Evolutionary conservation across 35 echinoderm and acorn worm species (phyloP).

Genomic region (Chiridota heheva): DNA sequence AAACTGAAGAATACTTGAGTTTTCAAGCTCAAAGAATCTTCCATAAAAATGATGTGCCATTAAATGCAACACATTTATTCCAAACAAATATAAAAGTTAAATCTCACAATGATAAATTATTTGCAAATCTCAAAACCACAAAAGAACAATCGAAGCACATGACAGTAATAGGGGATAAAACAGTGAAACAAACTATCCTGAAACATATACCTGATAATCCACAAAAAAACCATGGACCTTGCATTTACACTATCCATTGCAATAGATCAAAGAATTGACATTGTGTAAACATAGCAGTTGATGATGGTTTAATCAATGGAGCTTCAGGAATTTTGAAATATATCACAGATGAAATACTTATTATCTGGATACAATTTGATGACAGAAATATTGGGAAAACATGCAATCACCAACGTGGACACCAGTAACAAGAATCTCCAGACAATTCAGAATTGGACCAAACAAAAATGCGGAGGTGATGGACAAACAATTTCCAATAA

Average conservation of each 20-base stretch:
- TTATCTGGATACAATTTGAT: constrained; percentile 50
- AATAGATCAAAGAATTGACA: constrained; percentile 32
- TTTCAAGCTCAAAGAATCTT: neutral
- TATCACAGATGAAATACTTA: neutral
- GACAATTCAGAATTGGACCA: constrained; percentile 39
- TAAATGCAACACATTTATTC: constrained; percentile 34
- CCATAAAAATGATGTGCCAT: neutral
- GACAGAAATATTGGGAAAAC: constrained; percentile 21
- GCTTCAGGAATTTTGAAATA: constrained; percentile 33
- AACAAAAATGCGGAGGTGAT: constrained; percentile 24
- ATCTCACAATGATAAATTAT: constrained; percentile 1
- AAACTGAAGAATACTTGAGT: constrained; percentile 18
- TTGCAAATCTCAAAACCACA: neutral
- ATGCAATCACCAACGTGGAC: neutral
- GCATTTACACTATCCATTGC: neutral
- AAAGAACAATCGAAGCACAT: constrained; percentile 21
- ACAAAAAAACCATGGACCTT: constrained; percentile 27
- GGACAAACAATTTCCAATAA: constrained; percentile 50
- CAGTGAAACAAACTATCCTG: constrained; percentile 25
- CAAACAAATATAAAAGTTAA: constrained; percentile 44
- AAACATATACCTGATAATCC: constrained; percentile 22
- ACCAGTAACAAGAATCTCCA: constrained; percentile 2
- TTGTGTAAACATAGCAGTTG: constrained; percentile 40
- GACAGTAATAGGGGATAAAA: constrained; percentile 40
- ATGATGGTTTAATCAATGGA: constrained; percentile 56